A percentile compares a stretch with the other conserved stretches of the same genome.
These are phyloP conservation scores for Masticophis lateralis DNA, from an alignment of 2,797 vertebrate species.

Conservation along the genomic window DNA sequence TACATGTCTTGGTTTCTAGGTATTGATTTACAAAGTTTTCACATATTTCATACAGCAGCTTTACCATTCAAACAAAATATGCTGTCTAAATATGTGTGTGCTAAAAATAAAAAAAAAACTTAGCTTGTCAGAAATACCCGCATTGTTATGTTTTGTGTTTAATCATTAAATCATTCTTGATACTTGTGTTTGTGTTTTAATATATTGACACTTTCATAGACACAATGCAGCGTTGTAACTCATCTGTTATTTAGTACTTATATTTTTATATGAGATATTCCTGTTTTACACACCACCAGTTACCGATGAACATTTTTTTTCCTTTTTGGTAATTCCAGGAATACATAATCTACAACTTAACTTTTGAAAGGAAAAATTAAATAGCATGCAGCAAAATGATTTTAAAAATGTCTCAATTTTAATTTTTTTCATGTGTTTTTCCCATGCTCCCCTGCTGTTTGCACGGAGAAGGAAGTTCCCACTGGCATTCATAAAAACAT, in stretches of 20 bases:
- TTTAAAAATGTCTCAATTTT: not conserved
- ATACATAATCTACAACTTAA: not conserved
- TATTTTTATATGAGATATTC: not conserved
- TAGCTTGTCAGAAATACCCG: constrained; percentile 70
- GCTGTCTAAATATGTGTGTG: constrained; percentile 64
- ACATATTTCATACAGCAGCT: constrained; percentile 73
- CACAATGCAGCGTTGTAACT: not conserved
- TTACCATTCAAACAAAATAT: constrained; percentile 62
- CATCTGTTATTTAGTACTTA: not conserved
- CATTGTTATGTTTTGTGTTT: constrained; percentile 72
- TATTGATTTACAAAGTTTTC: constrained; percentile 73
- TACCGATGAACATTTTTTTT: not conserved
- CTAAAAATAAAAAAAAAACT: constrained; percentile 70
- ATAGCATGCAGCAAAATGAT: not conserved
- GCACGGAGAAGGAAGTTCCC: not conserved
- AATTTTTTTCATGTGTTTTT: not conserved
- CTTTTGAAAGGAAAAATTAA: not conserved
- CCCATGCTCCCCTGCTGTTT: not conserved
- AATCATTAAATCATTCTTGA: constrained; percentile 80
- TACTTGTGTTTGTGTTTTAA: constrained; percentile 58
- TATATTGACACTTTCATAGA: constrained; percentile 23
- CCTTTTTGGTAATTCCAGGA: not conserved
- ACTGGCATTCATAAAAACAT: not conserved
- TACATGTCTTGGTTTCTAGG: constrained; percentile 71
- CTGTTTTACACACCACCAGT: not conserved